phyloP scores from a whole-genome alignment of 92 coral and sea anemone species.

The Desmophyllum pertusum region DNA sequence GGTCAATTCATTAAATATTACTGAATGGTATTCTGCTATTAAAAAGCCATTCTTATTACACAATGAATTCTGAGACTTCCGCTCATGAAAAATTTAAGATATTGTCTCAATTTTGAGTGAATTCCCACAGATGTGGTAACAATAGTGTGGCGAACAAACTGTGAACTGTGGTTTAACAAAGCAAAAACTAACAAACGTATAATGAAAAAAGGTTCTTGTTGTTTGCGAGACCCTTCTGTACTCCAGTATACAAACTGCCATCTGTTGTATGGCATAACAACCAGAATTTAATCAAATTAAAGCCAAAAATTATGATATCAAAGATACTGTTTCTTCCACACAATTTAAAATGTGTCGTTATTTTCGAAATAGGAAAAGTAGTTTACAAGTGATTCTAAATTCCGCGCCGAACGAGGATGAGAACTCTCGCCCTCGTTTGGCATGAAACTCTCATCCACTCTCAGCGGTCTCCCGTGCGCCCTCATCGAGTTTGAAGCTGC shows the following conservation, averaged over 20 bases:
- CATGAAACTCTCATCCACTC: too few species aligned
- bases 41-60: neutral
- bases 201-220: neutral
- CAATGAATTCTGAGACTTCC: neutral
- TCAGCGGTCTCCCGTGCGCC: too few species aligned
- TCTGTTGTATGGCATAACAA: neutral
- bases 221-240: neutral
- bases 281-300: neutral
- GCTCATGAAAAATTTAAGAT: slow-evolving; percentile 15
- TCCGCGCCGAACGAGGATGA: too few species aligned
- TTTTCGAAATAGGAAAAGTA: neutral
- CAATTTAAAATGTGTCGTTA: neutral
- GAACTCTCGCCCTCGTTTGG: too few species aligned
- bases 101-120: neutral
- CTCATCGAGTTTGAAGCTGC: too few species aligned
- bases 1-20: neutral
- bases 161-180: neutral
- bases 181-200: neutral
- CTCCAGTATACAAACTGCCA: neutral
- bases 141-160: neutral
- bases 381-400: neutral
- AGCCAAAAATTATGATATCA: neutral
- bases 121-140: neutral
- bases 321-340: neutral
- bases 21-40: neutral